Evolutionary conservation across 2,797 vertebrate genomes (phyloP), one percentile per base, ranked within the genome.

Genomic region (Lacerta agilis): DNA sequence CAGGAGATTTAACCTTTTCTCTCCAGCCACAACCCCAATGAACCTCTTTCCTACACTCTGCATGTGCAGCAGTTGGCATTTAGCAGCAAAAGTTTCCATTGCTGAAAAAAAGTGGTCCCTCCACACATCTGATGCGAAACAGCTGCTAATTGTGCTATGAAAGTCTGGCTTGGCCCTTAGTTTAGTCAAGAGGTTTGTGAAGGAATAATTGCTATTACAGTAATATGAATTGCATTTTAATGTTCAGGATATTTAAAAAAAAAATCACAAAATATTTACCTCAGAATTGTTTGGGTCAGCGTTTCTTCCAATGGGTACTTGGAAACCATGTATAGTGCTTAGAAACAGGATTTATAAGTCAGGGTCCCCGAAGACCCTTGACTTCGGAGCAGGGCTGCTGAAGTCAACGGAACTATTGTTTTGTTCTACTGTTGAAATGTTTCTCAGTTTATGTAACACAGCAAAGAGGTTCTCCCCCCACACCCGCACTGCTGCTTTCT

Each of bases 181-280:
- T 88, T 94, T 95, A 91, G 86, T 81, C 71, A 64, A 89, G 88
- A 94, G 92, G 87, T 94, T 84, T 91, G 61, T 64, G 86, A 90
- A 90, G 93, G 92, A 96, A 86, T 94, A 91, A 92, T 94, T 92
- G 91, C 89, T 96, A 90, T 94, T 94, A 93, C 86, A 91, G 90
- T 94, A 93, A 95, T 95, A 92, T 91, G 88, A 95, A 58, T 94
- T 92, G 88, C 88, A 95, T 88, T 91, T 91, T 94, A 93, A 84
- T 17, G 4, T 89, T 91, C 91, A 88, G 90, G 79, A 43, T 25
- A n/a, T 25, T 33, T 25, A 3, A 8, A 2, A 2, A 27, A 49
- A 89, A 88, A 72, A 3, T 81, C 76, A 85, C 15, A 71, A 94
- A 96, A 93, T 86, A 90, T 93, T 96, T 96, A 96, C 96, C 95